Conservation (phyloP, 2,888 invertebrate genomes). For the Drosophila rellima region DNA sequence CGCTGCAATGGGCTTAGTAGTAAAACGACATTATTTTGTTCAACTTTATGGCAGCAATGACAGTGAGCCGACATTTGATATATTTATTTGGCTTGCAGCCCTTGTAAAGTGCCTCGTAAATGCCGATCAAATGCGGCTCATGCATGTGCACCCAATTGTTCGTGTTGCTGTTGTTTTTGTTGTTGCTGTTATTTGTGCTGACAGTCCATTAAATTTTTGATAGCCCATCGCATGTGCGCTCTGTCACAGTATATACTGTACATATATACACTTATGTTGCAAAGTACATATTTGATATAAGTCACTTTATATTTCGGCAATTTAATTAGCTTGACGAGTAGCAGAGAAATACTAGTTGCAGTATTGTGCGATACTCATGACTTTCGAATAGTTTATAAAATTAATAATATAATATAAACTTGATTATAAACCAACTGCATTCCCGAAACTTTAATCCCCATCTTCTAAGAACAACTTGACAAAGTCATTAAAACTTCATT, state of each 20-base stretch:
- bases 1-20: slow-evolving; percentile 18
- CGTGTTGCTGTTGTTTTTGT: slow-evolving; percentile 17
- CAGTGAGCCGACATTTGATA: slow-evolving; percentile 55
- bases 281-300: slow-evolving; percentile 10
- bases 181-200: slow-evolving; percentile 48
- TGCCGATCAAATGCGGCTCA: slow-evolving; percentile 47
- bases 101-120: slow-evolving; percentile 62
- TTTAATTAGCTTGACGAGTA: slow-evolving; percentile 58
- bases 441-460: background rate
- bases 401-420: background rate
- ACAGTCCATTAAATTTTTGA: slow-evolving; percentile 74
- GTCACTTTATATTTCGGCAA: slow-evolving; percentile 44
- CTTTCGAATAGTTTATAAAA: slow-evolving; percentile 5
- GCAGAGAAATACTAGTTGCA: slow-evolving; percentile 1
- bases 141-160: slow-evolving; percentile 34
- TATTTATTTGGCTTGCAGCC: slow-evolving; percentile 48
- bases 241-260: slow-evolving; percentile 7
- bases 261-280: slow-evolving; percentile 2
- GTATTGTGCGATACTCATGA: background rate
- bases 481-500: background rate
- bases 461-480: background rate
- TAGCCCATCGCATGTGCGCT: slow-evolving; percentile 52
- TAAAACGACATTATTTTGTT: slow-evolving; percentile 32
- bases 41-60: slow-evolving; percentile 26
- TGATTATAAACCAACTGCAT: background rate